These are phyloP conservation scores for Procambarus clarkii DNA, from an alignment of 1,140 invertebrate species.

Conservation along the genomic window DNA sequence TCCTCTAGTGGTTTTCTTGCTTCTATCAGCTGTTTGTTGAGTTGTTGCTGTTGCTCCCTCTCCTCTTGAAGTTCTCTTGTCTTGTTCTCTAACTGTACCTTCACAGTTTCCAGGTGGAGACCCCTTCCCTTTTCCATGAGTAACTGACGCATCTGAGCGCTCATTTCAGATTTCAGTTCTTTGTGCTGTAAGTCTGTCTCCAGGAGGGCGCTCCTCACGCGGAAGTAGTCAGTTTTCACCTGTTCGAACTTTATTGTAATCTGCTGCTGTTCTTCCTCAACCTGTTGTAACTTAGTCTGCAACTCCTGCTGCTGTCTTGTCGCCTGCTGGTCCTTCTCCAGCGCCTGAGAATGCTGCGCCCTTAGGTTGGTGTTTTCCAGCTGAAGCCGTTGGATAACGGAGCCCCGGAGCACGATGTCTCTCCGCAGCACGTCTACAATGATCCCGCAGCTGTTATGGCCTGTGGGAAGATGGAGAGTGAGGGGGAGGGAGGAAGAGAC, in stretches of 20 bases:
- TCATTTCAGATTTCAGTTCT: neutral
- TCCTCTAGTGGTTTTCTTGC: neutral
- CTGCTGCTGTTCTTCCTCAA: neutral
- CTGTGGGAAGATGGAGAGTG: neutral
- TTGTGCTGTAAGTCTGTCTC: neutral
- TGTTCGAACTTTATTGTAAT: neutral
- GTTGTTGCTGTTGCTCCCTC: neutral
- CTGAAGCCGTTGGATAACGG: neutral
- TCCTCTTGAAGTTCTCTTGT: neutral
- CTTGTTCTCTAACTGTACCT: neutral
- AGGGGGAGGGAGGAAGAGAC: neutral
- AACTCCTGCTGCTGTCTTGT: neutral
- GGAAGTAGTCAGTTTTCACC: neutral
- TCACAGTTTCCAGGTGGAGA: neutral
- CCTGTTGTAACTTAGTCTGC: neutral
- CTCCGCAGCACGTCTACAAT: neutral
- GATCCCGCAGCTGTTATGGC: neutral
- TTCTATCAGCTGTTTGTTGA: neutral
- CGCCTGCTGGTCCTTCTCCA: neutral
- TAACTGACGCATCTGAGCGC: neutral
- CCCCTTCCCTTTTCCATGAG: neutral
- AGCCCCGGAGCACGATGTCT: neutral
- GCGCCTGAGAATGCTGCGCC: neutral
- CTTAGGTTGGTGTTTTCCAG: neutral
- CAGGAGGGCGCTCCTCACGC: neutral